Evolutionary conservation across 1,140 invertebrate genomes (phyloP), one percentile per base, ranked within the genome.

Genomic region (Paraescarpia echinospica): DNA sequence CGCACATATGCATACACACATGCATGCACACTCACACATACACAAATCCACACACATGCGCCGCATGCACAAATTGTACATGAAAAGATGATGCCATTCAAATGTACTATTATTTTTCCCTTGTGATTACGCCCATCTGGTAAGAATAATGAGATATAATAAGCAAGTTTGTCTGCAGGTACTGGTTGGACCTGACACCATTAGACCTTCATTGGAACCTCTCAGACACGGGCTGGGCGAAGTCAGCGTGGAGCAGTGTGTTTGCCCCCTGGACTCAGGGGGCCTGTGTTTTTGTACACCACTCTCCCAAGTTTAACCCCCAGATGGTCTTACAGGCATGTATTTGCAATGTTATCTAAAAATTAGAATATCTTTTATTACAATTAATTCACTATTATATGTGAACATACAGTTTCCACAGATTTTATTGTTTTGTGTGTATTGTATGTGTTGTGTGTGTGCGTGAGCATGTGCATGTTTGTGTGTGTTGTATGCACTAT

Each of bases 201-300:
- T 92, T 93, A 18, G 96, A 96, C 92, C 91, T 97, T 2, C 51
- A 96, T 27, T 97, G 96, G 96, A 96, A 95, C 93, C 93, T 96
- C 88, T 95, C 96, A 1, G 96, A 97, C 93, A 95, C 96, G 33
- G 96, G 96, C 0, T 97, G 96, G 96, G 96, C 96, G 1, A 96
- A 97, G 94, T 94, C 95, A 92, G 96, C 96, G 8, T 97, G 95
- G 94, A 95, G 95, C 33, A 95, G 94, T 91, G 92, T 96, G 5
- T 97, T 96, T 94, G 94, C 95, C 8, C 96, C 96, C 1, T 96
- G 96, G 96, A 94, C 96, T 35, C 93, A 92, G 89, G 96, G 96
- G 8, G 93, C 95, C 0, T 95, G 95, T 93, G 95, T 96, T 31
- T 97, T 97, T 94, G 94, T 96, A 33, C 95, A 96, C 94, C 95